Evolutionary conservation across 35 echinoderm and acorn worm species (phyloP).

Genomic region (Amphiura filiformis): DNA sequence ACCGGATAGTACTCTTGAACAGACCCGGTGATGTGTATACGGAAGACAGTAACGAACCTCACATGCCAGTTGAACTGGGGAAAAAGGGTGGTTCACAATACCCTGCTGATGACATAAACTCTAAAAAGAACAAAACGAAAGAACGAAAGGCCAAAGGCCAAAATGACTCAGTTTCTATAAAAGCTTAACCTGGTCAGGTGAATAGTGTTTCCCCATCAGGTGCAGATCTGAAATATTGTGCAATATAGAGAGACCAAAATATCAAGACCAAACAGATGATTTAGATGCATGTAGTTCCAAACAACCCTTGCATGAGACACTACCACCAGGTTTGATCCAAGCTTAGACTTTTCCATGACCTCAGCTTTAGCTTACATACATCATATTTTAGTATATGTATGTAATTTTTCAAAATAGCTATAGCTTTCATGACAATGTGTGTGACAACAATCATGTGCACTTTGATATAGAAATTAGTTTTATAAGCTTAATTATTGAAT

Average conservation of each 20-base stretch:
- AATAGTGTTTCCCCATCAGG: no score
- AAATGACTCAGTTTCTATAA: no score
- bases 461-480: no score
- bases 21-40: neutral
- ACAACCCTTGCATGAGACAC: neutral
- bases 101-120: neutral
- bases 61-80: neutral
- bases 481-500: no score
- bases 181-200: no score
- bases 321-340: neutral
- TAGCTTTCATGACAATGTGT: no score
- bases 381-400: no score
- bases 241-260: neutral
- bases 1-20: neutral
- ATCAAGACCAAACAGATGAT: neutral
- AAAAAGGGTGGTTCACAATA: neutral
- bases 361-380: neutral
- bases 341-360: neutral
- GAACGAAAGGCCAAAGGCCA: no score
- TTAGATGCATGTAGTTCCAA: neutral
- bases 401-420: no score
- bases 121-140: neutral
- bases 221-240: neutral
- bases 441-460: no score
- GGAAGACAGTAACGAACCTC: neutral